phyloP scores from a whole-genome alignment of 2,113 vertebrate genomes.

The Hypanus sabinus region DNA sequence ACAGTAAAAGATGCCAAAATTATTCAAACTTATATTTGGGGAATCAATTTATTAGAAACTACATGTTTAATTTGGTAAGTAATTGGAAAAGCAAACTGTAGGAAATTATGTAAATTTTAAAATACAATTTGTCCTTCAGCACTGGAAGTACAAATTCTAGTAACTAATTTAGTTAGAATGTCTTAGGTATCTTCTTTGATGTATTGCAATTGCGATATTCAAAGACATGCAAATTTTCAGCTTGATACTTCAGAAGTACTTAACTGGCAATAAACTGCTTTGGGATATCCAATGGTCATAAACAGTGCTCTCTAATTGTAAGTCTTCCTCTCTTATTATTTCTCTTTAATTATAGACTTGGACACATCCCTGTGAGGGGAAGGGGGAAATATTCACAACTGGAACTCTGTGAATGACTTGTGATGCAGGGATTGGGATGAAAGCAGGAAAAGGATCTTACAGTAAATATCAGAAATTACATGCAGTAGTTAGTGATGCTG shows the following conservation, averaged over 20 bases:
- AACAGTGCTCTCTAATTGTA: too few relatives aligned
- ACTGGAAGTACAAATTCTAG: neutral
- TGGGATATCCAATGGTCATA: neutral
- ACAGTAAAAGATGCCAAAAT: neutral
- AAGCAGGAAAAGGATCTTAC: neutral
- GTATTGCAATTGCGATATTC: neutral
- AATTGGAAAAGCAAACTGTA: neutral
- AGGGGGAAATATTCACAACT: neutral
- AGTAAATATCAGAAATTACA: neutral
- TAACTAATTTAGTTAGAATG: neutral
- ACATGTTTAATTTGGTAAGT: neutral
- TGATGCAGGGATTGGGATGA: neutral
- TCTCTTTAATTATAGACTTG: neutral
- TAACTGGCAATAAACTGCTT: neutral
- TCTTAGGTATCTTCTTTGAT: neutral
- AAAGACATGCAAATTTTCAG: neutral
- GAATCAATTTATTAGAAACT: neutral
- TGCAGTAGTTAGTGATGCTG: neutral
- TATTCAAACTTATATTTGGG: neutral
- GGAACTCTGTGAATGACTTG: neutral
- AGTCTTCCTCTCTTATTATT: too few relatives aligned
- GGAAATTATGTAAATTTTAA: neutral
- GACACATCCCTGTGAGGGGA: neutral
- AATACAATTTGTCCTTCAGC: neutral
- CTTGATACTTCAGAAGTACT: neutral